Conservation (phyloP, 2,888 invertebrate species). For the Cephus rjabovi region DNA sequence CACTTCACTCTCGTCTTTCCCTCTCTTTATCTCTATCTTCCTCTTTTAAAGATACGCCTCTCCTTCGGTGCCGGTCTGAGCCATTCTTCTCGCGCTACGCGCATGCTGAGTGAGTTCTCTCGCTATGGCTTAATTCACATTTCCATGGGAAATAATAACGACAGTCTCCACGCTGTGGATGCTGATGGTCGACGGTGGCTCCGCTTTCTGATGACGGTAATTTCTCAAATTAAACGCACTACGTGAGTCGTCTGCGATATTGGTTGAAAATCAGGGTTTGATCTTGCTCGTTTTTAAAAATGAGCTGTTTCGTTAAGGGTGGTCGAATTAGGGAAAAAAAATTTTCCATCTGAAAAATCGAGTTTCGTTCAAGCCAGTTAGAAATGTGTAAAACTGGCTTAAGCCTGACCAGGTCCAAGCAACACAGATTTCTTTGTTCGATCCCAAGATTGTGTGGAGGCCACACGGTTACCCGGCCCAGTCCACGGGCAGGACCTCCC, state of each 20-base stretch:
- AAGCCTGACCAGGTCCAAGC: neutral
- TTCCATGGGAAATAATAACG: neutral
- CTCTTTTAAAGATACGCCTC: conserved; percentile 5
- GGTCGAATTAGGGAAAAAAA: neutral
- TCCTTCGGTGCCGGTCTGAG: neutral
- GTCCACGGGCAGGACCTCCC: conserved; percentile 47
- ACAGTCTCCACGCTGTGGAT: neutral
- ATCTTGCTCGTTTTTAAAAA: neutral
- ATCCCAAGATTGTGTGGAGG: conserved; percentile 21
- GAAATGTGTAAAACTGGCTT: neutral
- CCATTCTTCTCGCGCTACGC: neutral
- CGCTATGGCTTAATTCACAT: neutral
- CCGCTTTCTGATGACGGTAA: neutral
- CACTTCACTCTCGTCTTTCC: conserved; percentile 1
- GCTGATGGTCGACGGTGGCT: neutral
- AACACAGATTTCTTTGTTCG: conserved; percentile 46
- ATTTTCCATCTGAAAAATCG: neutral
- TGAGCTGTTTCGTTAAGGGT: neutral
- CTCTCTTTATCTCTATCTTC: conserved; percentile 16
- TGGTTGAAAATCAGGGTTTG: neutral
- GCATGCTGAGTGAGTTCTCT: neutral
- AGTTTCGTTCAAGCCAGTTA: neutral
- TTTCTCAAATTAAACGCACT: neutral
- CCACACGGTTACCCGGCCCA: conserved; percentile 1
- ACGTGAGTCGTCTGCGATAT: neutral